Evolutionary conservation across 2,113 vertebrate genomes (phyloP).

Genomic region (Anarrhichthys ocellatus): DNA sequence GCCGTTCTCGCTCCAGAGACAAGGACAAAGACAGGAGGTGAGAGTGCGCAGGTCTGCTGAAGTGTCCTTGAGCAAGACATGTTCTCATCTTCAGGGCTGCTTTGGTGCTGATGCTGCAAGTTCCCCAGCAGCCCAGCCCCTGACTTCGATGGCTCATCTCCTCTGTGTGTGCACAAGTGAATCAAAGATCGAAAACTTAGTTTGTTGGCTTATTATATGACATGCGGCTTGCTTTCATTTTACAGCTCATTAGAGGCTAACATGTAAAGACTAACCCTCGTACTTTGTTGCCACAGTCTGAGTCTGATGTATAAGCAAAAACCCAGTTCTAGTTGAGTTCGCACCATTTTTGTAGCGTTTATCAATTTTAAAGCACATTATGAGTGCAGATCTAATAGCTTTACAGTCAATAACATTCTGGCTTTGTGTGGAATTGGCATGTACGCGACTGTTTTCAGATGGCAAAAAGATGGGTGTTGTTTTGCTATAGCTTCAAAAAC

Average conservation of each 20-base stretch:
- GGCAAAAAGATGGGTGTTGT: not conserved
- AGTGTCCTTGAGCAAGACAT: not conserved
- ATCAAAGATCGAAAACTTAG: not conserved
- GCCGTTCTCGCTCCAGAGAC: slow-evolving; percentile 88
- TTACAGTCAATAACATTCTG: not conserved
- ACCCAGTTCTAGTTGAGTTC: not conserved
- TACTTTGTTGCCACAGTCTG: not conserved
- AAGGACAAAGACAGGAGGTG: slow-evolving; percentile 81
- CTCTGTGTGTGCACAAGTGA: not conserved
- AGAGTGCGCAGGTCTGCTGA: not conserved
- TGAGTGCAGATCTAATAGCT: not conserved
- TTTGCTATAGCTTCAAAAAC: not conserved
- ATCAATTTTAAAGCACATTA: not conserved
- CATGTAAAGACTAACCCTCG: not conserved
- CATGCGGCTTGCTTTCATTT: not conserved
- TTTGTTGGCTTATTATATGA: not conserved
- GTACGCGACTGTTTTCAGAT: not conserved
- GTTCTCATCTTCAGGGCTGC: not conserved
- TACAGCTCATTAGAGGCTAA: not conserved
- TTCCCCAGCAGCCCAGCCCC: not conserved
- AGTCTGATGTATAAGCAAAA: not conserved
- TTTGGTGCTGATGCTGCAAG: not conserved
- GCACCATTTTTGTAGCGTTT: not conserved
- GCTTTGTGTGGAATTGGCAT: not conserved
- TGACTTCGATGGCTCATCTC: not conserved